Evolutionary conservation across 2,113 vertebrate genomes (phyloP).

Genomic region (Oreochromis spilurus): DNA sequence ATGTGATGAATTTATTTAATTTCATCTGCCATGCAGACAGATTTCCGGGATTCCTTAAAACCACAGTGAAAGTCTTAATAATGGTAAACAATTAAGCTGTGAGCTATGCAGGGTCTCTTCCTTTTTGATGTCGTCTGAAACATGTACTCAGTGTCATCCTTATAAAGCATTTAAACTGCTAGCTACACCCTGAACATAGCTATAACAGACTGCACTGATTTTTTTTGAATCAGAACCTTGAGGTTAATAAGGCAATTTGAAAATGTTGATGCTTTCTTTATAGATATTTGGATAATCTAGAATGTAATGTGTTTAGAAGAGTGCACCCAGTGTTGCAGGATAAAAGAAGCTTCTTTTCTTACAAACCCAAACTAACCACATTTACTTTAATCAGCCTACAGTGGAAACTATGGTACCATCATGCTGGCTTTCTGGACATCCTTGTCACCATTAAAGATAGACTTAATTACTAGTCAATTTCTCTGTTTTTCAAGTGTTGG

Average conservation of each 20-base stretch:
- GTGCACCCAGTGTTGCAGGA: background rate
- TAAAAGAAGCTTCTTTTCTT: background rate
- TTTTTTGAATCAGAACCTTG: background rate
- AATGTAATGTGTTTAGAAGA: background rate
- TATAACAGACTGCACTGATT: background rate
- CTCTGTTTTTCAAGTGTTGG: background rate
- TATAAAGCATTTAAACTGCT: background rate
- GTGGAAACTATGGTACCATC: background rate
- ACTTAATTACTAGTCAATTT: background rate
- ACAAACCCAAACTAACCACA: background rate
- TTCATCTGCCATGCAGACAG: slow-evolving; percentile 34
- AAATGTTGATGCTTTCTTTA: background rate
- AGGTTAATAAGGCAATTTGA: background rate
- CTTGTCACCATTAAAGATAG: background rate
- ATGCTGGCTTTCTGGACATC: background rate
- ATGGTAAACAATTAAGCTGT: slow-evolving; percentile 35
- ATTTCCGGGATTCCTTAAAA: background rate
- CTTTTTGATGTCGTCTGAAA: background rate
- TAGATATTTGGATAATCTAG: background rate
- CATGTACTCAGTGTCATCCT: background rate
- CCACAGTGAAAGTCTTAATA: slow-evolving; percentile 17
- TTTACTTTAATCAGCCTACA: background rate
- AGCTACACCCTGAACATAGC: background rate
- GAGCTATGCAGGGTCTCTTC: background rate
- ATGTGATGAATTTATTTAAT: slow-evolving; percentile 59